A percentile compares a stretch with the other conserved stretches of the same genome.
phyloP scores from a whole-genome alignment of 2,888 invertebrate genomes.

The Laothoe populi region DNA sequence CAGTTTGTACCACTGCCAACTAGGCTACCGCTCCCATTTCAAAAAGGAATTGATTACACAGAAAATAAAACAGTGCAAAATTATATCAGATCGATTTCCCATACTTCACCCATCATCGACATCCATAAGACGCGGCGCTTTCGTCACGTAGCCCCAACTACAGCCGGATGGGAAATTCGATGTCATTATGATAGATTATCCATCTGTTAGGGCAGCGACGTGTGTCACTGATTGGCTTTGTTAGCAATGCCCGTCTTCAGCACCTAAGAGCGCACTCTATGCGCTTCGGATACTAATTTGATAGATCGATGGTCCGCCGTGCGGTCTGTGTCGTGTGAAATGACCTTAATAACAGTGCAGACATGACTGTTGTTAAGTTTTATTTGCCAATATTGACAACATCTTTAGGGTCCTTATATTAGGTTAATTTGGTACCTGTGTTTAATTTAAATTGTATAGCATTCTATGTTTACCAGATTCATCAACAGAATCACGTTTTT shows the following conservation, averaged over 20 bases:
- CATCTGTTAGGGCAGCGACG: constrained; percentile 68
- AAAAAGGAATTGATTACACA: background rate
- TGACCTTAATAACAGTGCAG: constrained; percentile 64
- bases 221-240: constrained; percentile 80
- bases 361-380: background rate
- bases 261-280: constrained; percentile 69
- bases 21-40: too few relatives aligned
- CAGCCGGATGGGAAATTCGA: constrained; percentile 75
- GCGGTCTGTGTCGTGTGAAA: constrained; percentile 53
- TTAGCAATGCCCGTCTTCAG: constrained; percentile 72
- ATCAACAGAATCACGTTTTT: too few relatives aligned
- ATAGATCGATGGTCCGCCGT: constrained; percentile 75
- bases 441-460: too few relatives aligned
- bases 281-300: constrained; percentile 72
- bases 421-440: too few relatives aligned
- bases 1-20: too few relatives aligned
- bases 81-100: background rate
- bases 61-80: background rate
- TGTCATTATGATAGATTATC: constrained; percentile 83
- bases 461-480: too few relatives aligned
- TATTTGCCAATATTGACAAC: background rate
- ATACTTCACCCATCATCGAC: constrained; percentile 1
- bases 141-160: constrained; percentile 57
- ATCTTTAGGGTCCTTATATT: background rate
- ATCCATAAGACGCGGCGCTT: constrained; percentile 33